Conservation (phyloP, 2,888 invertebrate genomes). For the Melieria crassipennis region DNA sequence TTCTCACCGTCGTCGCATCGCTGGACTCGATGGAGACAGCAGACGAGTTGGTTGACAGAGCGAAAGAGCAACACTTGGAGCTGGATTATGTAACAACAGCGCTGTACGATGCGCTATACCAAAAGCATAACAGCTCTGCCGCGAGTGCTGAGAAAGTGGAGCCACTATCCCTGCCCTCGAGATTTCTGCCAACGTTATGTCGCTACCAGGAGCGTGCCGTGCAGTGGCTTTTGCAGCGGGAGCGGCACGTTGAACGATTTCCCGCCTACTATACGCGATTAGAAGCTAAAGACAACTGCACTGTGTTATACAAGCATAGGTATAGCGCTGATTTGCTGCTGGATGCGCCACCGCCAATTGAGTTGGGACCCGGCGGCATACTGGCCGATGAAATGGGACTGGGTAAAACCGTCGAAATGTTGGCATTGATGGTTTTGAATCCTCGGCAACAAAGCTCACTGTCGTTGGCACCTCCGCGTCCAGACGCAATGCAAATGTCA, state of each 20-base stretch:
- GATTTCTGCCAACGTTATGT: constrained; percentile 68
- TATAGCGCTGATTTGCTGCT: constrained; percentile 51
- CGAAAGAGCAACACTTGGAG: constrained; percentile 35
- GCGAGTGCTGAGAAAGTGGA: constrained; percentile 49
- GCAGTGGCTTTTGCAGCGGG: constrained; percentile 75
- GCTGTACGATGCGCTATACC: constrained; percentile 53
- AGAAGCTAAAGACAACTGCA: constrained; percentile 45
- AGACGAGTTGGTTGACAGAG: constrained; percentile 1
- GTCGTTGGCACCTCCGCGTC: too few species aligned
- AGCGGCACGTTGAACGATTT: constrained; percentile 56
- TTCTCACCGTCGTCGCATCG: too few species aligned
- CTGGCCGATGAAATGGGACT: constrained; percentile 85
- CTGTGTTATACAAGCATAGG: constrained; percentile 52
- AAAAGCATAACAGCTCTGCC: constrained; percentile 39
- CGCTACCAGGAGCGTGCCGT: constrained; percentile 75
- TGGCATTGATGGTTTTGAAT: constrained; percentile 73
- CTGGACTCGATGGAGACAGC: too few species aligned
- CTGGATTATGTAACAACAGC: constrained; percentile 57
- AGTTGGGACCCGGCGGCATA: constrained; percentile 73
- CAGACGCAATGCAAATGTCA: constrained; percentile 17
- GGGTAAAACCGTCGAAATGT: constrained; percentile 82
- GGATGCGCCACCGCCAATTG: constrained; percentile 54
- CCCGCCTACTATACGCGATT: constrained; percentile 47
- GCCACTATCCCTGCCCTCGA: constrained; percentile 52
- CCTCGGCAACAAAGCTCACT: constrained; percentile 48